Evolutionary conservation across 2,797 vertebrate genomes (phyloP), one percentile per base, ranked within the genome.

Genomic region (Pachyuromys duprasi): DNA sequence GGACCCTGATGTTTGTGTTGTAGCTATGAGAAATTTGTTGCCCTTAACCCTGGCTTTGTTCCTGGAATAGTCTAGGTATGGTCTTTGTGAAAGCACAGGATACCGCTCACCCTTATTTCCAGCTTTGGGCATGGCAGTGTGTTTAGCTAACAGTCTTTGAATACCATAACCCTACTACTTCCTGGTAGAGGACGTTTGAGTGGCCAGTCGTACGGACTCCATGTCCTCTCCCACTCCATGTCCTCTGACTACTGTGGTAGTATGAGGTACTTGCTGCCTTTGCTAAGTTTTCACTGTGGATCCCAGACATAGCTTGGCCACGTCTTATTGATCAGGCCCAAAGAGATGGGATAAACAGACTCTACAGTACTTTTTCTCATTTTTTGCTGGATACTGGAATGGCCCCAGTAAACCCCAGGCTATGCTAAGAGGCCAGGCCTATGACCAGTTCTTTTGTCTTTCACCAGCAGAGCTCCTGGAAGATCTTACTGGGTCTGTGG

Each of bases 131-230:
- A 6, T 12, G 24, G 49, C 8, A 4, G 26, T 8, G 22, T 49
- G 24, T 74, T 17, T 76, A 12, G 2, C 53, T 13, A 8, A 18
- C 26, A 45, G 81, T 79, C 33, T 63, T 24, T 8, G 22, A 20
- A 20, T 28, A 5, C 36, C 0, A 0, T 1, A 14, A 9, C 42
- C 28, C 9, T n/a, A 2, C 33, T 18, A 22, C 22, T 4, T 69
- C 39, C 31, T n/a, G 3, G 39, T 8, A 8, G 15, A 70, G 15
- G 42, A 39, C 1, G 0, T 49, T 26, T 13, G 36, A 36, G 55
- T 70, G 45, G 31, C 82, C 18, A 26, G 45, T n/a, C 18, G 3
- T 0, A 0, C 4, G 24, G 74, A 13, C n/a, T 63, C 2, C 3
- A 4, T 28, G n/a, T 20, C 53, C 31, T 78, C 18, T 57, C 13